Conservation (phyloP, 1,140 invertebrate genomes). For the Diorhabda sublineata region DNA sequence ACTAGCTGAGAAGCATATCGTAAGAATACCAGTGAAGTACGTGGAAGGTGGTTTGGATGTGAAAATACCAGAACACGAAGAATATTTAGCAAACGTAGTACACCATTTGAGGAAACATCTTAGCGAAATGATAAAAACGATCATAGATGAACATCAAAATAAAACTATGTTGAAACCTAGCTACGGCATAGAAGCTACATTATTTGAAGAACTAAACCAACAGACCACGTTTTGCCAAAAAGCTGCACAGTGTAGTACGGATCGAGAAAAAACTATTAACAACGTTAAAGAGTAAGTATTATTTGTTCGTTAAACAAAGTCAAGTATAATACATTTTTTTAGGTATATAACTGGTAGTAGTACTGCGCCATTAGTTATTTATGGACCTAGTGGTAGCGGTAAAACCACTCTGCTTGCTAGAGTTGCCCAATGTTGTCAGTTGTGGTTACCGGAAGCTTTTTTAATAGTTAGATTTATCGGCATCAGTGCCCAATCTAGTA, state of each 20-base stretch:
- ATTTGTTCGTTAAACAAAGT: neutral
- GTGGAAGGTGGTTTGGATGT: constrained; percentile 52
- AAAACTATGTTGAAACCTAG: constrained; percentile 47
- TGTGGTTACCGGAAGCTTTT: constrained; percentile 63
- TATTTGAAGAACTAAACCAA: constrained; percentile 67
- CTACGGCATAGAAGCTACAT: constrained; percentile 49
- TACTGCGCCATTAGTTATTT: constrained; percentile 65
- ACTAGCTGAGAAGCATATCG: constrained; percentile 59
- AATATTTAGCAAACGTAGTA: constrained; percentile 59
- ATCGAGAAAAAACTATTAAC: constrained; percentile 58
- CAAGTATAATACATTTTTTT: constrained; percentile 23
- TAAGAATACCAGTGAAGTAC: constrained; percentile 57
- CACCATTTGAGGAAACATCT: constrained; percentile 52
- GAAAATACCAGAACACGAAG: constrained; percentile 55
- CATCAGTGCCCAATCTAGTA: constrained; percentile 63
- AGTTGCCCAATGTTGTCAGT: constrained; percentile 60
- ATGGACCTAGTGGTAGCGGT: constrained; percentile 73
- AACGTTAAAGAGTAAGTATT: constrained; percentile 59
- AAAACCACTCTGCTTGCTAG: constrained; percentile 74
- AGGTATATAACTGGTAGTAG: constrained; percentile 64
- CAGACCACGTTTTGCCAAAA: constrained; percentile 63
- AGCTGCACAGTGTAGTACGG: constrained; percentile 59
- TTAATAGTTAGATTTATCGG: constrained; percentile 61
- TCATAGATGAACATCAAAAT: constrained; percentile 54
- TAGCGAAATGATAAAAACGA: constrained; percentile 53